Conservation (phyloP, 2,113 vertebrate species). For the Crotalus horridus region DNA sequence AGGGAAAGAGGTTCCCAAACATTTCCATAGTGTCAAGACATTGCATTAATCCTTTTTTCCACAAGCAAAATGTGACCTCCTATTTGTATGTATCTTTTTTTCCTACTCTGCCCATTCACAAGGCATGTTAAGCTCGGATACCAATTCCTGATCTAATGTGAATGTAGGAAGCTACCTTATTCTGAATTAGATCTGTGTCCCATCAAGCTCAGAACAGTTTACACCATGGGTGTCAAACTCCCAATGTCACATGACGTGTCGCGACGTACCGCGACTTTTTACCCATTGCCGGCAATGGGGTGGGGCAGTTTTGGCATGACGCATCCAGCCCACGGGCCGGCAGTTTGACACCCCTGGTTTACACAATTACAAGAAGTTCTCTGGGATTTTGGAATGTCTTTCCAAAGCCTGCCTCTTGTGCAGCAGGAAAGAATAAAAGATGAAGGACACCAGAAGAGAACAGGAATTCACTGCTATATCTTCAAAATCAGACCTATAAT, state of each 20-base stretch:
- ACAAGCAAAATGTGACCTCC: not conserved
- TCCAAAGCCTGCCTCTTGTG: not conserved
- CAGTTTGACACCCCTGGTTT: not conserved
- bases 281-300: too few species aligned
- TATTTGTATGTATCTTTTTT: not conserved
- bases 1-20: not conserved
- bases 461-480: not conserved
- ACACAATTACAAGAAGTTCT: not conserved
- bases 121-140: not conserved
- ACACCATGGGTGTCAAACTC: too few species aligned
- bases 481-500: not conserved
- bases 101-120: not conserved
- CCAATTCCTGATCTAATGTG: not conserved
- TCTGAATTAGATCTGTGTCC: not conserved
- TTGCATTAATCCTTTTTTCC: not conserved
- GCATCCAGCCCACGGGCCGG: too few species aligned
- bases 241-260: too few species aligned
- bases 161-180: not conserved
- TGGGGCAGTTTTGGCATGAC: too few species aligned
- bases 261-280: too few species aligned
- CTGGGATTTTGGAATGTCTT: not conserved
- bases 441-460: not conserved
- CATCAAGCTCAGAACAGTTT: not conserved
- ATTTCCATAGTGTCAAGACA: not conserved
- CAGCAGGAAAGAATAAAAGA: not conserved